Evolutionary conservation across 2,888 invertebrate genomes (phyloP).

Genomic region (Hybos culiciformis): DNA sequence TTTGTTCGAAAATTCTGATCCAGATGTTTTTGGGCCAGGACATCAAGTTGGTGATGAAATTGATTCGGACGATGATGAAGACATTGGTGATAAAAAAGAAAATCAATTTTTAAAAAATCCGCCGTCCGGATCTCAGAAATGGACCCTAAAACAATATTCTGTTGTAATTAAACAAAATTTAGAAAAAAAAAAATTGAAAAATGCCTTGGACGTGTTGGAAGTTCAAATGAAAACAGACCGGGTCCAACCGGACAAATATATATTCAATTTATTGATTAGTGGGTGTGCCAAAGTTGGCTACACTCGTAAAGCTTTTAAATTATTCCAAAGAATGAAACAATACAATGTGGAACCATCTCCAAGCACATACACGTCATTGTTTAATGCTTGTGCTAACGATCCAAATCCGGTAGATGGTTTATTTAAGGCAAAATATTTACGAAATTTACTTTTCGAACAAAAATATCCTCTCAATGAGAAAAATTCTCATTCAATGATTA

Average conservation of each 20-base stretch:
- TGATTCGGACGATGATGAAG: constrained; percentile 29
- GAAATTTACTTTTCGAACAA: constrained; percentile 54
- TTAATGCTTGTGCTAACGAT: constrained; percentile 78
- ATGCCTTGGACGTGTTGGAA: constrained; percentile 68
- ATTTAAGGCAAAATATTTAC: constrained; percentile 49
- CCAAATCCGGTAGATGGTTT: constrained; percentile 56
- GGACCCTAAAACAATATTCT: constrained; percentile 51
- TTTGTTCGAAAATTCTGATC: constrained; percentile 11
- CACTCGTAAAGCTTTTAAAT: constrained; percentile 68
- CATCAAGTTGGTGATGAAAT: not conserved
- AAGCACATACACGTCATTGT: constrained; percentile 69
- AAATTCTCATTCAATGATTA: constrained; percentile 81
- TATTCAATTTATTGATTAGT: constrained; percentile 70
- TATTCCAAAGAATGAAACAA: constrained; percentile 73
- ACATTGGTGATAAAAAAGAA: constrained; percentile 47
- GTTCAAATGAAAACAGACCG: constrained; percentile 64
- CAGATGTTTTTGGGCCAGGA: constrained; percentile 12
- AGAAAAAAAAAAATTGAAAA: constrained; percentile 48
- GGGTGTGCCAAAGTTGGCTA: constrained; percentile 74
- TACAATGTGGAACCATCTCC: constrained; percentile 51
- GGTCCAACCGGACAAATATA: constrained; percentile 63
- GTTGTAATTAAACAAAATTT: constrained; percentile 55
- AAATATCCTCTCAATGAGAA: constrained; percentile 54
- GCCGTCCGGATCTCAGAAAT: constrained; percentile 39
- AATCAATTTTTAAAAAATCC: constrained; percentile 42